A percentile compares a stretch with the other conserved stretches of the same genome.
These are phyloP conservation scores for Diaperis boleti DNA, from an alignment of 2,888 invertebrate genomes.

Conservation along the genomic window DNA sequence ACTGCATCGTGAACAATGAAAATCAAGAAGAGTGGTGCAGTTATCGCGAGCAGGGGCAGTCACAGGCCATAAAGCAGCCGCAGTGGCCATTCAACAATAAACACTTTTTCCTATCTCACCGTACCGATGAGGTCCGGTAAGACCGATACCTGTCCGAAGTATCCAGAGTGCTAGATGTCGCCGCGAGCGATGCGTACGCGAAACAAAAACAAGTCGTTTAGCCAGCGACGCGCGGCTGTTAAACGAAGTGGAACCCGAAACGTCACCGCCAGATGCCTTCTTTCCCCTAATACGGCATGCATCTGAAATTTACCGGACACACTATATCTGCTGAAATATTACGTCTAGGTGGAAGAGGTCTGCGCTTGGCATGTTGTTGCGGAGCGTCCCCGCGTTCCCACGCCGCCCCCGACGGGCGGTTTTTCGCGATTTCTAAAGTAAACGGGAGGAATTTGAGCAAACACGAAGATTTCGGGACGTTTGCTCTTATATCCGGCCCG, in stretches of 20 bases:
- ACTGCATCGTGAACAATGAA: neutral
- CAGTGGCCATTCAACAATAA: constrained; percentile 30
- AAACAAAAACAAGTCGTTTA: constrained; percentile 47
- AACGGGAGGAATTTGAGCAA: constrained; percentile 11
- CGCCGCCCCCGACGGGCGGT: neutral
- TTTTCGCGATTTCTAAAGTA: constrained; percentile 15
- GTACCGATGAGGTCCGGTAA: too few species aligned
- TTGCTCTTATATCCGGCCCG: too few species aligned
- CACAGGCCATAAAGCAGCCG: constrained; percentile 29
- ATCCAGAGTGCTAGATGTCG: constrained; percentile 42
- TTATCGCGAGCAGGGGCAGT: constrained; percentile 11
- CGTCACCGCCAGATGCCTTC: constrained; percentile 51
- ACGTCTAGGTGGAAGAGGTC: constrained; percentile 17
- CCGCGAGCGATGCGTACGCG: constrained; percentile 38
- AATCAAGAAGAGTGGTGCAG: constrained; percentile 3
- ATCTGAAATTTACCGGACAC: constrained; percentile 49
- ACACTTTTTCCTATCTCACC: too few species aligned
- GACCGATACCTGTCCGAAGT: too few species aligned
- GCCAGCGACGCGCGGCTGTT: constrained; percentile 38
- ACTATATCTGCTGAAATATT: constrained; percentile 38
- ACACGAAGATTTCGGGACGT: neutral
- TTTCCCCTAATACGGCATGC: constrained; percentile 39
- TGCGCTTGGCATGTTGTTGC: constrained; percentile 29
- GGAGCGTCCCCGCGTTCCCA: neutral
- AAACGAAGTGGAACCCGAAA: constrained; percentile 46